phyloP scores from a whole-genome alignment of 1,140 invertebrate species.

The Drosophila sucinea region DNA sequence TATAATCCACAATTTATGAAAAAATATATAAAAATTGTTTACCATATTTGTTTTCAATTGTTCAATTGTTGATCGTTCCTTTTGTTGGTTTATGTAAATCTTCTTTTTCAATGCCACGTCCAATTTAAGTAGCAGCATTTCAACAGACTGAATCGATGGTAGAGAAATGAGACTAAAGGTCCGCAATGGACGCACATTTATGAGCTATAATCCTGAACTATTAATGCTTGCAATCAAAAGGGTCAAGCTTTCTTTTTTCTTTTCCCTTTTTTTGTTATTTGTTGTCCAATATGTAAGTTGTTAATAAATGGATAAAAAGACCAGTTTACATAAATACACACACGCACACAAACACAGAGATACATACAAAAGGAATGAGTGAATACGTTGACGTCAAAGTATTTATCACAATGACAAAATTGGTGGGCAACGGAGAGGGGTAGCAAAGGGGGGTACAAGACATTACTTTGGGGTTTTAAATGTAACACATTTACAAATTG shows the following conservation, averaged over 20 bases:
- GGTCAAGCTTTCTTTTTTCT: not conserved
- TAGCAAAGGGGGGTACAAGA: constrained; percentile 9
- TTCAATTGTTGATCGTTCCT: too few species aligned
- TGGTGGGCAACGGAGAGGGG: constrained; percentile 15
- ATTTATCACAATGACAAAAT: constrained; percentile 66
- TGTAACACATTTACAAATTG: constrained; percentile 65
- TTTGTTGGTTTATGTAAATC: too few species aligned
- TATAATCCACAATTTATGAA: too few species aligned
- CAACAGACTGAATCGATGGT: too few species aligned
- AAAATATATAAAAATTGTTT: too few species aligned
- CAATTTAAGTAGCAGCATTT: too few species aligned
- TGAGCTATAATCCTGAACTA: too few species aligned
- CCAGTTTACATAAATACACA: not conserved
- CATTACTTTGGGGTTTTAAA: constrained; percentile 61
- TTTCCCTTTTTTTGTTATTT: not conserved
- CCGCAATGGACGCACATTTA: too few species aligned
- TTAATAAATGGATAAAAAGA: constrained; percentile 7
- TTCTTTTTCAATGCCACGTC: too few species aligned
- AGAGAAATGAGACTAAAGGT: too few species aligned
- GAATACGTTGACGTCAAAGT: constrained; percentile 53
- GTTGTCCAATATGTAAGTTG: not conserved
- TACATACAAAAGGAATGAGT: not conserved
- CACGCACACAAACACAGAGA: not conserved
- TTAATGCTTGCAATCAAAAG: not conserved
- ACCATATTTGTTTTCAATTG: too few species aligned